Evolutionary conservation across 2,113 vertebrate species (phyloP), one percentile per base, ranked within the genome.

Genomic region (Cyprinodon brontotheroides): DNA sequence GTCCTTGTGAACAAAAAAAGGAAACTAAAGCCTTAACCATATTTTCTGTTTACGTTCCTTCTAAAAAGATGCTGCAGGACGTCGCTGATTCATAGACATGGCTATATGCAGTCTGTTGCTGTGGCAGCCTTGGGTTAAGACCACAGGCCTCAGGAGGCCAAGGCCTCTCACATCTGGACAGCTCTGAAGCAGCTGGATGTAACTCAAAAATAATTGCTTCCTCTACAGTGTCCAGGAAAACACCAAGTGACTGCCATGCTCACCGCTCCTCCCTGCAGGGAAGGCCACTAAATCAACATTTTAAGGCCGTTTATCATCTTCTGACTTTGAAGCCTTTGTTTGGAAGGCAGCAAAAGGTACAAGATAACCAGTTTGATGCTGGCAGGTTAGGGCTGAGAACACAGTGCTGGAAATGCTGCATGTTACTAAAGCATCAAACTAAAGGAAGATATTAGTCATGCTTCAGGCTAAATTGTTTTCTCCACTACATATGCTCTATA

Each of bases 201-300:
- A 95, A 92, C 94, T 94, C 91, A 88, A 87, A 92, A 93, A 91
- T 95, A 94, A 95, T 96, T 92, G 91, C 95, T 96, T 96, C 94
- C 95, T 95, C 75, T 53, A 50, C 81, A 47, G 61, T 20, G 59
- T 89, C 86, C 77, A 84, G 80, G 78, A 84, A 82, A 88, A 80
- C 85, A 89, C 83, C 78, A 94, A 94, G 94, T 94, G 95, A 94
- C 92, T 91, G 89, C 94, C 77, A 84, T 89, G 87, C 79, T 74
- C 77, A 50, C 2, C 7, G 40, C 75, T 81, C 76, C 81, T 87
- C 82, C 82, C 85, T 67, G 65, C 75, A 68, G 85, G 29, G 82
- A 84, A n/a, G 67, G 79, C 84, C 77, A 81, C 86, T 90, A 88
- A 82, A 86, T 89, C 85, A 87, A 79, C 47, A 73, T 89, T 81